A percentile compares a stretch with the other conserved stretches of the same genome.
Conservation (phyloP, 1,140 invertebrate genomes). For the Diplogasteroides magnus region DNA sequence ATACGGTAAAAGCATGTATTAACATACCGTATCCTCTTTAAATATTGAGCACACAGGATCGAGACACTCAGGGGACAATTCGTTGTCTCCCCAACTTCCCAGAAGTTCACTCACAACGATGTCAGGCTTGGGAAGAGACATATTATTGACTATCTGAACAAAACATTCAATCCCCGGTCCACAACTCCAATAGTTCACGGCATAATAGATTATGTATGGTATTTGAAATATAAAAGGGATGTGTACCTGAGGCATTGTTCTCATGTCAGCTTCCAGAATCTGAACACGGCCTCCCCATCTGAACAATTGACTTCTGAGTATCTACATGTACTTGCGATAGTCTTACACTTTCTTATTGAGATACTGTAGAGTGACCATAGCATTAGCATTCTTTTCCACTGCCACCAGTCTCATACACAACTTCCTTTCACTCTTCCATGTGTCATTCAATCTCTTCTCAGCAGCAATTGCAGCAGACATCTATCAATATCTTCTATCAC, state of each 20-base stretch:
- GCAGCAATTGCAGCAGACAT: constrained; percentile 33
- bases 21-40: constrained; percentile 18
- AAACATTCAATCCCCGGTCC: no score
- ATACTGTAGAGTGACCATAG: constrained; percentile 72
- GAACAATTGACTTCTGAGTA: no score
- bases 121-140: constrained; percentile 66
- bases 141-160: constrained; percentile 63
- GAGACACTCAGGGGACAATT: constrained; percentile 93
- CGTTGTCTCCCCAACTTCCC: constrained; percentile 97
- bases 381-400: constrained; percentile 96
- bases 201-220: no score
- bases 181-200: no score
- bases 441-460: constrained; percentile 16
- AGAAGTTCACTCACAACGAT: constrained; percentile 92
- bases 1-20: no score
- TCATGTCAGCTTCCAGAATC: constrained; percentile 83
- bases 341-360: constrained; percentile 32
- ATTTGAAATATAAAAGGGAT: no score
- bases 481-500: constrained; percentile 14
- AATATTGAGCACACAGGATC: constrained; percentile 71
- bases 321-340: background rate
- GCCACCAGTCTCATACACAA: constrained; percentile 30
- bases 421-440: constrained; percentile 10
- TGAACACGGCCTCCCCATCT: constrained; percentile 62
- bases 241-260: constrained; percentile 72